phyloP scores from a whole-genome alignment of 2,888 invertebrate species.

The Crossocerus cetratus region DNA sequence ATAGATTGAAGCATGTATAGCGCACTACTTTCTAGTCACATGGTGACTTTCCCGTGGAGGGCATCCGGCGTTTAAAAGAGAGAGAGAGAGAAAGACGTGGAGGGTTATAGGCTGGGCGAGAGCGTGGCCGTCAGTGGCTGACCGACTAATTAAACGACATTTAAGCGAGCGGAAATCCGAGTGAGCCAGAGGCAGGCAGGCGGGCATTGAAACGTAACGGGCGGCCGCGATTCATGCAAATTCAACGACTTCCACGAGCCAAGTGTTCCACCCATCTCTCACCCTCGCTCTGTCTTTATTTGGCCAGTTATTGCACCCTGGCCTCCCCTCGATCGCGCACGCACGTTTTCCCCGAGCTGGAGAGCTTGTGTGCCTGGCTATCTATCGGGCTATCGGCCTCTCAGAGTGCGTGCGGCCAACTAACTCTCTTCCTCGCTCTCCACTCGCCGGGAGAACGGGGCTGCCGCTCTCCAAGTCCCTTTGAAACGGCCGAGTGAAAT shows the following conservation, averaged over 20 bases:
- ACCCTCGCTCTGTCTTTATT: neutral
- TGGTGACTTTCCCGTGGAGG: too few species aligned
- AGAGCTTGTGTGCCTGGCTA: neutral
- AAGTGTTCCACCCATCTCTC: conserved; percentile 44
- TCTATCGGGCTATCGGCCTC: neutral
- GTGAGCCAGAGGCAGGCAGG: neutral
- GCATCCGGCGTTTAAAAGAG: neutral
- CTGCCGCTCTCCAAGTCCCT: conserved; percentile 13
- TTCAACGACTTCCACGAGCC: conserved; percentile 59
- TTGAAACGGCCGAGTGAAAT: conserved; percentile 44
- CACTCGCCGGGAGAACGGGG: conserved; percentile 2
- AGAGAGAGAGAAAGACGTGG: neutral
- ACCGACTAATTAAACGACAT: conserved; percentile 61
- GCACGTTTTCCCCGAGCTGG: neutral
- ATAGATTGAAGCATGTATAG: too few species aligned
- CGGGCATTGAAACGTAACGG: conserved; percentile 61
- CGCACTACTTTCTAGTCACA: too few species aligned
- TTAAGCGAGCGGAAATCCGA: conserved; percentile 52
- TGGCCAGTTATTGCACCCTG: neutral
- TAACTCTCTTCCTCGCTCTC: neutral
- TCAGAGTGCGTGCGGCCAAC: neutral
- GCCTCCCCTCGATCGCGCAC: neutral
- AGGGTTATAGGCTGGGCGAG: neutral
- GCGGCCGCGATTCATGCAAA: conserved; percentile 62
- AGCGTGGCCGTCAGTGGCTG: conserved; percentile 29